Evolutionary conservation across 2,888 invertebrate species (phyloP), one percentile per base, ranked within the genome.

Genomic region (Aleiodes alternator): DNA sequence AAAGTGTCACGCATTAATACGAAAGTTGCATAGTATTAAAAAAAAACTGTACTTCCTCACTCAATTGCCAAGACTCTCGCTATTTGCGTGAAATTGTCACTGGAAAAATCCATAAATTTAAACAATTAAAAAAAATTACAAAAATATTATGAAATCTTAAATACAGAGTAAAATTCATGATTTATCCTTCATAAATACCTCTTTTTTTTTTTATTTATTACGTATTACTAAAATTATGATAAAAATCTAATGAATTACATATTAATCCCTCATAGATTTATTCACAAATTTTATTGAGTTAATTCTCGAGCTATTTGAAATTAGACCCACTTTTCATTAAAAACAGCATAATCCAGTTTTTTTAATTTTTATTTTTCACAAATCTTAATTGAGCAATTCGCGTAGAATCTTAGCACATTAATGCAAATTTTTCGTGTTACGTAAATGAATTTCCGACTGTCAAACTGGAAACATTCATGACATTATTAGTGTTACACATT

Each of bases 31-130:
- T 43, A 57, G 29, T 50, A 71, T 59, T 57, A 23, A 23, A 23
- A 23, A 23, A 23, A 23, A 23, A 23, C 23, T 59, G 48, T 38
- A 59, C 59, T 59, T 64, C 64, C 57, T 71, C 71, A 71, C n/a
- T 50, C 50, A 59, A 59, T 59, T 71, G 59, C 59, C 71, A 59
- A 71, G 29, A 50, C 71, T 71, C 70, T 71, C 70, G 59, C 71
- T 50, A 48, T 48, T 59, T 31, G 16, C 38, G 31, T 71, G 71
- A 64, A 64, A 64, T 48, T 23, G 16, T 64, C 43, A 61, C 61
- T 11, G 16, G 16, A 23, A 38, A 9, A 16, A 64, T 64, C 64
- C 48, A 59, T 70, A 57, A 57, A 57, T 71, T 71, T 71, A 50
- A 31, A 69, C 16, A 48, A 64, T 48, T 14, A 48, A 16, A 23